Evolutionary conservation across 2,888 invertebrate species (phyloP).

Genomic region (Sarcophaga carnaria): DNA sequence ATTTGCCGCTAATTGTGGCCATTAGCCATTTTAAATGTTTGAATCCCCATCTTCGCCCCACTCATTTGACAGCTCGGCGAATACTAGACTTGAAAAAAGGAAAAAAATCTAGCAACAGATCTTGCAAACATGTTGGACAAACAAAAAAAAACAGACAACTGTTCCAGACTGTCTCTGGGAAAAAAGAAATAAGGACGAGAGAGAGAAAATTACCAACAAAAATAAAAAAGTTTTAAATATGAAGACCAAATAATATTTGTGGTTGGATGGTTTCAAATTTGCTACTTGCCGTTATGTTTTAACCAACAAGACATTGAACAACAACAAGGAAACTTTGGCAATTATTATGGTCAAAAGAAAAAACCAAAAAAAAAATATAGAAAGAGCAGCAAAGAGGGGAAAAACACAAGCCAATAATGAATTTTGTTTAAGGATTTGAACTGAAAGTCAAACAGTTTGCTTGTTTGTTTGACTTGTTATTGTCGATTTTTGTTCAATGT

Average conservation of each 20-base stretch:
- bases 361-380: neutral
- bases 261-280: constrained; percentile 46
- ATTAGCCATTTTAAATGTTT: constrained; percentile 64
- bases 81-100: no score
- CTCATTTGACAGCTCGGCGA: no score
- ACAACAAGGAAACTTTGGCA: constrained; percentile 62
- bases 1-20: constrained; percentile 70
- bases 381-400: neutral
- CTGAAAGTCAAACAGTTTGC: constrained; percentile 16
- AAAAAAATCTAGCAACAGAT: no score
- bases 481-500: neutral
- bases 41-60: neutral
- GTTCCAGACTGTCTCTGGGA: no score
- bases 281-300: neutral
- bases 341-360: constrained; percentile 48
- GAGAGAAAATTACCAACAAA: neutral
- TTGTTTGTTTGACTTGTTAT: constrained; percentile 24
- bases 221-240: constrained; percentile 63
- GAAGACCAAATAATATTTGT: constrained; percentile 68
- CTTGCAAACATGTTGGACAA: no score
- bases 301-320: constrained; percentile 3
- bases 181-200: no score
- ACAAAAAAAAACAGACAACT: no score
- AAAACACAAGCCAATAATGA: constrained; percentile 52
- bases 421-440: constrained; percentile 41